A percentile compares a stretch with the other conserved stretches of the same genome.
Conservation (phyloP, 2,113 vertebrate genomes). For the Ardeotis arabs region DNA sequence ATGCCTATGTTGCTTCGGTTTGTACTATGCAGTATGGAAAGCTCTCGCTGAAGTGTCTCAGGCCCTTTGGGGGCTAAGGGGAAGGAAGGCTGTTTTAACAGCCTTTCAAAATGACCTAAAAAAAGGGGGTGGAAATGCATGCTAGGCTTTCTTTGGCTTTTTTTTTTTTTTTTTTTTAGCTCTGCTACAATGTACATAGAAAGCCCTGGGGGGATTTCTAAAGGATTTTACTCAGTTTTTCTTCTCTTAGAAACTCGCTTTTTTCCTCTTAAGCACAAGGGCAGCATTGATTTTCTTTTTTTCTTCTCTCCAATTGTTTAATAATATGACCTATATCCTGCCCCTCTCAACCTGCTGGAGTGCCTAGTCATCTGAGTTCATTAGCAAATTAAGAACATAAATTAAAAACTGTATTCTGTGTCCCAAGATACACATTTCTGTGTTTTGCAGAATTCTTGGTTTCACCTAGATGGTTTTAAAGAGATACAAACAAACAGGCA, state of each 20-base stretch:
- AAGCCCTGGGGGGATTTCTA: background rate
- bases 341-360: background rate
- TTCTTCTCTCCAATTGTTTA: background rate
- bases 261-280: background rate
- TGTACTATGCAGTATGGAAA: background rate
- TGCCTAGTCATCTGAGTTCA: background rate
- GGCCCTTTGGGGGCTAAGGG: background rate
- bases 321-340: background rate
- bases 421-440: background rate
- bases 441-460: background rate
- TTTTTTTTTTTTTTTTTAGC: background rate
- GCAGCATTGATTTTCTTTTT: background rate
- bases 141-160: background rate
- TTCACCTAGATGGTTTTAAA: background rate
- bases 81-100: background rate
- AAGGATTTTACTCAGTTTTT: background rate
- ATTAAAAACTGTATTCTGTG: background rate
- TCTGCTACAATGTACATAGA: background rate
- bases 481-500: background rate
- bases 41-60: background rate
- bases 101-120: background rate
- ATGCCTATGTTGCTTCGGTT: background rate
- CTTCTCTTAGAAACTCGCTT: background rate
- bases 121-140: background rate
- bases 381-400: background rate